Conservation (phyloP, 2,888 invertebrate species). For the Deilephila elpenor region DNA sequence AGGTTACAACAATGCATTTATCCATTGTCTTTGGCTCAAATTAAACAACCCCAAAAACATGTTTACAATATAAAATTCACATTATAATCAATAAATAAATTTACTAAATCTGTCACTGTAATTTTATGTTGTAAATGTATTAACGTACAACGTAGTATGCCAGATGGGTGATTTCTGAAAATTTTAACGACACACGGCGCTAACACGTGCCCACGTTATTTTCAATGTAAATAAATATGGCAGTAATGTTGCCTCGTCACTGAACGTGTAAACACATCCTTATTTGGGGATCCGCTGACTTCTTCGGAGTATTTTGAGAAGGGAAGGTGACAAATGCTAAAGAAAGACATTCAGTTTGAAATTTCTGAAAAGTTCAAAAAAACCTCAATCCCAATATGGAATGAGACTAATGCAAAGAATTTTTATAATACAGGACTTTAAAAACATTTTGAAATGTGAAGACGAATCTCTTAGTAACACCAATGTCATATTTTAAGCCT, state of each 20-base stretch:
- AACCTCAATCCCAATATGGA: no score
- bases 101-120: slow-evolving; percentile 17
- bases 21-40: not conserved
- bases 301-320: no score
- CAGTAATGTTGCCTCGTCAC: slow-evolving; percentile 61
- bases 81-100: not conserved
- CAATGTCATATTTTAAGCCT: not conserved
- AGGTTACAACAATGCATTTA: not conserved
- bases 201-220: slow-evolving; percentile 75
- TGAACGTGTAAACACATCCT: slow-evolving; percentile 74
- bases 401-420: no score
- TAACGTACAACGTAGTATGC: slow-evolving; percentile 59
- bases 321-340: no score
- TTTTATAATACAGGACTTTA: not conserved
- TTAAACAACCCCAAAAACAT: not conserved
- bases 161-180: slow-evolving; percentile 73
- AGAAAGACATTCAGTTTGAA: no score
- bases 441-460: not conserved
- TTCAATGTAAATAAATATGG: slow-evolving; percentile 78
- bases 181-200: slow-evolving; percentile 69
- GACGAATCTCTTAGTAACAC: not conserved
- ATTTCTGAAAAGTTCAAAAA: no score
- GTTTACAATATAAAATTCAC: not conserved
- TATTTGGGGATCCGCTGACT: slow-evolving; percentile 48
- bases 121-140: slow-evolving; percentile 39